Evolutionary conservation across 2,797 vertebrate species (phyloP).

Genomic region (Naso thynnoides): DNA sequence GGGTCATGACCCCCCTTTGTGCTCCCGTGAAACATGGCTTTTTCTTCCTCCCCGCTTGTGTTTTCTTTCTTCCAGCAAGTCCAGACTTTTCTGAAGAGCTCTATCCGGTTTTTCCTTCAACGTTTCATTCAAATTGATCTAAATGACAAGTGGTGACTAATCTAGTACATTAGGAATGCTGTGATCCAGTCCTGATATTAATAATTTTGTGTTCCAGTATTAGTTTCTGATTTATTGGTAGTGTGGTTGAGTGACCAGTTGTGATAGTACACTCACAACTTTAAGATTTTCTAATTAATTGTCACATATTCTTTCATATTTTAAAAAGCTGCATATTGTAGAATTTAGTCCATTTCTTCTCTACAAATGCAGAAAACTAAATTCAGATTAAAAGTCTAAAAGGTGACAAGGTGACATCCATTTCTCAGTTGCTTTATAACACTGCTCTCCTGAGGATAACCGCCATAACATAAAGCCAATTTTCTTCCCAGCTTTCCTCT

Average conservation of each 20-base stretch:
- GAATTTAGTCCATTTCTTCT: not conserved
- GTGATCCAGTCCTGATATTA: not conserved
- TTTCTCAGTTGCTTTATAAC: not conserved
- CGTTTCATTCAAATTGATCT: not conserved
- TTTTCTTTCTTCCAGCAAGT: constrained; percentile 39
- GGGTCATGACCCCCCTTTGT: constrained; percentile 44
- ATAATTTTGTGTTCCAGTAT: not conserved
- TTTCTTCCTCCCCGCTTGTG: constrained; percentile 37
- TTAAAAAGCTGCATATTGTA: not conserved
- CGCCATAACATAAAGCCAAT: not conserved
- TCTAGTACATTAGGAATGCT: not conserved
- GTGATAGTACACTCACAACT: not conserved
- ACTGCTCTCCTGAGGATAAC: not conserved
- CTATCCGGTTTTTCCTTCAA: constrained; percentile 8
- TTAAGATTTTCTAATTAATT: not conserved
- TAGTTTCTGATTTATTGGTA: not conserved
- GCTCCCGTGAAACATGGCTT: constrained; percentile 37
- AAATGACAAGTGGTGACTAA: not conserved
- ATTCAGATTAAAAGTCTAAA: not conserved
- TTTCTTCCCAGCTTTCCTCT: not conserved
- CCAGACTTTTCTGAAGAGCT: constrained; percentile 12
- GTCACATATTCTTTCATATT: not conserved
- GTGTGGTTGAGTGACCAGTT: not conserved
- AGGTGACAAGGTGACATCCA: not conserved
- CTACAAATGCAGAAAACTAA: not conserved